These are phyloP conservation scores for Ciona savignyi DNA, from an alignment of 23 tunicate genomes.

Conservation along the genomic window DNA sequence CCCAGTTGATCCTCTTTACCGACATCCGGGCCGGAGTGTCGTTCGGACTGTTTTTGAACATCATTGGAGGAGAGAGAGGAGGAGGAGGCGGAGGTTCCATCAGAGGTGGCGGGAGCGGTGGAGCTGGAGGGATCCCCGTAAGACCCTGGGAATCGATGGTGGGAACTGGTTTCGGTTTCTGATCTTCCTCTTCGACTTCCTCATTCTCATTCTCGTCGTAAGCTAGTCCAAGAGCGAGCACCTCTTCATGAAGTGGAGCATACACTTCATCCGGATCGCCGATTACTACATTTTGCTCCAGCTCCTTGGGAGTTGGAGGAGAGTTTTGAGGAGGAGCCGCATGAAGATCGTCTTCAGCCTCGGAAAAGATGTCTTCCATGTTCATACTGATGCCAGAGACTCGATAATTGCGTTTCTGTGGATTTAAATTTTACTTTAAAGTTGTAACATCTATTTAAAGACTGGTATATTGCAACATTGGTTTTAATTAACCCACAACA, in stretches of 20 bases:
- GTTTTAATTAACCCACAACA: no score
- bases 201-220: conserved; percentile 27
- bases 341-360: conserved; percentile 55
- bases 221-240: conserved; percentile 50
- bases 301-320: conserved; percentile 17
- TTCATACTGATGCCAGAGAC: conserved; percentile 61
- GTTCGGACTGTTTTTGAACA: conserved; percentile 32
- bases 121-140: conserved; percentile 4
- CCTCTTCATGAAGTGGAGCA: conserved; percentile 58
- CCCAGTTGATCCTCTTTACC: conserved; percentile 91
- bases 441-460: neutral
- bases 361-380: conserved; percentile 49
- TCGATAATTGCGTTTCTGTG: conserved; percentile 66
- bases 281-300: neutral
- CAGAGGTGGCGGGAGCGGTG: conserved; percentile 37
- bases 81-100: conserved; percentile 50
- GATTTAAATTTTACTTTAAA: neutral
- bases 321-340: neutral
- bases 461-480: neutral
- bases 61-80: conserved; percentile 27
- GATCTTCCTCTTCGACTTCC: conserved; percentile 15
- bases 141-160: neutral
- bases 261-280: conserved; percentile 39
- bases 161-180: neutral
- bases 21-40: conserved; percentile 32